Evolutionary conservation across 1,140 invertebrate species (phyloP), one percentile per base, ranked within the genome.

Genomic region (Himalopsyche phryganea): DNA sequence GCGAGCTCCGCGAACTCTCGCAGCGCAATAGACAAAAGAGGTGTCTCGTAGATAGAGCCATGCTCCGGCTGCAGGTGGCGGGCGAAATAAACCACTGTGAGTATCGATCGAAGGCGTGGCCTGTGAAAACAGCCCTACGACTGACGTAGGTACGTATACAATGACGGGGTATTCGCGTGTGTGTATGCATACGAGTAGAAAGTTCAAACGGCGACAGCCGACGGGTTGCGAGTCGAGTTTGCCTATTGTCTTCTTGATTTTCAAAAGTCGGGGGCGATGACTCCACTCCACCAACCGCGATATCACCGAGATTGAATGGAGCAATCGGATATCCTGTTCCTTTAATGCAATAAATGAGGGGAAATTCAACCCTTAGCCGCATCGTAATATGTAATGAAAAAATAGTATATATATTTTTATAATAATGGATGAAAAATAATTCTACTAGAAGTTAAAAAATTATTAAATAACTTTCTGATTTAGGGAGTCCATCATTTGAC

Each of bases 31-130:
- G 42, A 33, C 33, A 35, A 33, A 50, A 20, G 18, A 14, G 17
- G 17, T 44, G 23, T 48, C 23, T 36, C 35, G 13, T 10, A 40
- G 20, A 38, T 18, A 50, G 35, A 48, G 53, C 38, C 35, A 47
- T 52, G 45, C 20, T 55, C 48, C 23, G 33, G 42, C 47, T 55
- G 50, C 52, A 55, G 40, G 60, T 53, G 51, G 50, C 42, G 19
- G 51, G 50, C 42, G 19, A 47, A 38, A 19, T 52, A 45, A 44
- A 23, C 44, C 57, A 49, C 57, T 45, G 35, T 45, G 19, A 15
- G 33, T 62, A 62, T 62, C 60, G 60, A 62, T 62, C 54, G 54
- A 48, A 56, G 54, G 53, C 60, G 60, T 55, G 51, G 48, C 53
- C 45, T 47, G 18, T 10, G 40, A 45, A 28, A 40, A 45, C 20